Conservation (phyloP, 2,797 vertebrate genomes). For the Ispidina lecontei region DNA sequence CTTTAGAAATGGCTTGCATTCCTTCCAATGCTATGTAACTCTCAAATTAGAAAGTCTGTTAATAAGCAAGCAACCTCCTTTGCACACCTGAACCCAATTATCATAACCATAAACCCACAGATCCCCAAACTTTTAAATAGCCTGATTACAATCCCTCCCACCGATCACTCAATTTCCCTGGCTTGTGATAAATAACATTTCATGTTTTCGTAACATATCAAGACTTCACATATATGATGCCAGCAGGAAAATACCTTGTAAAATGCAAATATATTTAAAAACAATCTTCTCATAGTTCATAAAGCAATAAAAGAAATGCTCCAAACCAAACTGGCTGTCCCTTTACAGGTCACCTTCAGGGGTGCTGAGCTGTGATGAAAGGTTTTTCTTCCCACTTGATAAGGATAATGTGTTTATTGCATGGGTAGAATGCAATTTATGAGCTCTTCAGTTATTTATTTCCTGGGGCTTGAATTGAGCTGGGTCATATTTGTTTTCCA, state of each 20-base stretch:
- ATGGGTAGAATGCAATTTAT: neutral
- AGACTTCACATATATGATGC: neutral
- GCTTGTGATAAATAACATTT: neutral
- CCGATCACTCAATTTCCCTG: neutral
- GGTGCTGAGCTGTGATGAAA: conserved; percentile 17
- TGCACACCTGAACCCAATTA: neutral
- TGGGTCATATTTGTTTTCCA: neutral
- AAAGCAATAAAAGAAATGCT: neutral
- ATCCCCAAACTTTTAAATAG: neutral
- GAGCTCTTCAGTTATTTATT: neutral
- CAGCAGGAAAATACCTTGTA: neutral
- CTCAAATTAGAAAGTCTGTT: too few species aligned
- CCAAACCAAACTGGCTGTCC: neutral
- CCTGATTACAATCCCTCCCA: neutral
- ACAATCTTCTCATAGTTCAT: neutral
- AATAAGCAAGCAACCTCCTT: neutral
- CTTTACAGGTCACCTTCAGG: neutral
- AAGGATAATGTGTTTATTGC: neutral
- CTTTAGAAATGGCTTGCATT: too few species aligned
- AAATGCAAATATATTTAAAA: neutral
- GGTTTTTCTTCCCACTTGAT: neutral
- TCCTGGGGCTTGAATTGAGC: neutral
- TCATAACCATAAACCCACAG: neutral
- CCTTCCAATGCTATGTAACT: too few species aligned
- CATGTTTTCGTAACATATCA: neutral